Evolutionary conservation across 2,113 vertebrate species (phyloP).

Genomic region (Coptodon bakossiorum): DNA sequence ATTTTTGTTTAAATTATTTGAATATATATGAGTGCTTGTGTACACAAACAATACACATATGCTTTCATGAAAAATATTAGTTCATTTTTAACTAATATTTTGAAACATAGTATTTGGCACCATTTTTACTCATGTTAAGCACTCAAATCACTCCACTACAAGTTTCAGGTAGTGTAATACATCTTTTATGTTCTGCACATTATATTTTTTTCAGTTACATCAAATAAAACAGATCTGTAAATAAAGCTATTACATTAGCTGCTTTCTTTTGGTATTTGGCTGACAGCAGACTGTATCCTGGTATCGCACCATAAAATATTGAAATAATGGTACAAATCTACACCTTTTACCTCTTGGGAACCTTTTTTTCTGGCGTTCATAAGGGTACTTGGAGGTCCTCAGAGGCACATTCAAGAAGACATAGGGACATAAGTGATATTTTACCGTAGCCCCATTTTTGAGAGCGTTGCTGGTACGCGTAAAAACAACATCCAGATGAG

Average conservation of each 20-base stretch:
- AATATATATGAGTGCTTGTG: background rate
- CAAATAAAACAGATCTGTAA: background rate
- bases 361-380: background rate
- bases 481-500: background rate
- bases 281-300: background rate
- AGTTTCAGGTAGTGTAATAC: background rate
- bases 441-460: background rate
- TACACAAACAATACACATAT: background rate
- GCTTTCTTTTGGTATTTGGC: background rate
- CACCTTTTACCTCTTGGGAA: background rate
- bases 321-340: background rate
- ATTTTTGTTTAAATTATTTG: rapidly evolving
- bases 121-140: background rate
- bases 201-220: background rate
- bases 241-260: background rate
- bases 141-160: background rate
- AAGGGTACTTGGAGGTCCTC: background rate
- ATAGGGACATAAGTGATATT: background rate
- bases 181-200: background rate
- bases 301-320: background rate
- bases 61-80: background rate
- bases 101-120: background rate
- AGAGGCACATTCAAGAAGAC: background rate
- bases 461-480: background rate
- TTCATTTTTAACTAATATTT: background rate